These are phyloP conservation scores for Taxidea taxus DNA, from an alignment of 2,113 vertebrate genomes.

Conservation along the genomic window DNA sequence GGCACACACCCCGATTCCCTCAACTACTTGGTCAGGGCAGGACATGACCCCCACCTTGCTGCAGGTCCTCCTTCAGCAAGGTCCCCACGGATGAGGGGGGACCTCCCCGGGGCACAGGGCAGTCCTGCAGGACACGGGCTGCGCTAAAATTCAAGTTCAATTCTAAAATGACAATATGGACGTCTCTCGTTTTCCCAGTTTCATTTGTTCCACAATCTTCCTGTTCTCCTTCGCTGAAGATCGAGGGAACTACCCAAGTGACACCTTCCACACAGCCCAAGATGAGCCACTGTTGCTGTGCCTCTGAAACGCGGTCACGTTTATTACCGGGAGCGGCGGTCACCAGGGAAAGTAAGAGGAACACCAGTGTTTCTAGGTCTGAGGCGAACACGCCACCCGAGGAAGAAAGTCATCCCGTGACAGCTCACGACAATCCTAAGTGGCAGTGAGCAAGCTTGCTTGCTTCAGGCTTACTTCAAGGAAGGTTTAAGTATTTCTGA, in stretches of 20 bases:
- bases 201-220: no score
- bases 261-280: accelerated
- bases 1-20: not conserved
- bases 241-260: accelerated
- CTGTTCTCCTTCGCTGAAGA: no score
- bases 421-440: accelerated
- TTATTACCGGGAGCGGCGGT: accelerated
- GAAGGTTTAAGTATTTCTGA: not conserved
- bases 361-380: not conserved
- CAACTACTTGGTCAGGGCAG: not conserved
- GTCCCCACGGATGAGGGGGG: no score
- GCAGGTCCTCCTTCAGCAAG: not conserved
- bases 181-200: no score
- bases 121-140: not conserved
- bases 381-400: accelerated
- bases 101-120: not conserved
- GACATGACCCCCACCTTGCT: not conserved
- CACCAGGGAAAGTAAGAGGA: not conserved
- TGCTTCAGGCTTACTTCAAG: not conserved
- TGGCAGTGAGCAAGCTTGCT: no score
- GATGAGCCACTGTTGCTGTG: accelerated
- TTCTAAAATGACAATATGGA: not conserved
- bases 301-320: no score
- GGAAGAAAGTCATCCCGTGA: not conserved
- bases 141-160: not conserved